phyloP scores from a whole-genome alignment of 1,140 invertebrate species.

The Anadara kagoshimensis region DNA sequence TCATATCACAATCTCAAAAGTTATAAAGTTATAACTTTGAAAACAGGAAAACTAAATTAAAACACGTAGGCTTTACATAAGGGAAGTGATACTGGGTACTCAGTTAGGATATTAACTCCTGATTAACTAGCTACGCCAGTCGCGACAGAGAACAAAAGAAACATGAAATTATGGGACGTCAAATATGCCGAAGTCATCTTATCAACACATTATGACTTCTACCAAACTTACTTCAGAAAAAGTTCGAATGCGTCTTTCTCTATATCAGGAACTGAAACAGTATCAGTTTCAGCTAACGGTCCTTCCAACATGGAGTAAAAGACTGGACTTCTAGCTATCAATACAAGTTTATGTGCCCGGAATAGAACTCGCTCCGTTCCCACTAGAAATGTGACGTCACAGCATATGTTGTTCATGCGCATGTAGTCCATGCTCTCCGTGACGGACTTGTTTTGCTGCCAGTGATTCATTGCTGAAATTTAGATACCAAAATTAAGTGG shows the following conservation, averaged over 20 bases:
- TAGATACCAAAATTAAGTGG: too few relatives aligned
- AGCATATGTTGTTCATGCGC: not conserved
- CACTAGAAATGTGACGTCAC: constrained; percentile 16
- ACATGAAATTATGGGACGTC: too few relatives aligned
- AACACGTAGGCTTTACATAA: too few relatives aligned
- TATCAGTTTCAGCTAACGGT: constrained; percentile 8
- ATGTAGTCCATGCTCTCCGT: constrained; percentile 1
- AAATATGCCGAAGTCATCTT: too few relatives aligned
- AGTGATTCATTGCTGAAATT: not conserved
- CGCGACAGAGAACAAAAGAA: too few relatives aligned
- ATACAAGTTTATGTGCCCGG: constrained; percentile 1
- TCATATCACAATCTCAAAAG: too few relatives aligned
- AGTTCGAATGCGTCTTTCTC: not conserved
- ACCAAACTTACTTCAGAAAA: constrained; percentile 5
- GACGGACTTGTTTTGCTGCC: constrained; percentile 2
- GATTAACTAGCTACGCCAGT: too few relatives aligned
- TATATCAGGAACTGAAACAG: constrained; percentile 7
- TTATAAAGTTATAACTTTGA: too few relatives aligned
- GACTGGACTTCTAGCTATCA: not conserved
- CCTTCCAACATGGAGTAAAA: constrained; percentile 14
- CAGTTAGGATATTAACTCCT: too few relatives aligned
- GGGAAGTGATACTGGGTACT: too few relatives aligned
- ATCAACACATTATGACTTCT: not conserved
- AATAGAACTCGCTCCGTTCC: not conserved
- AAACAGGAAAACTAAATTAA: too few relatives aligned